phyloP scores from a whole-genome alignment of 1,140 invertebrate genomes.

The Myzus persicae region DNA sequence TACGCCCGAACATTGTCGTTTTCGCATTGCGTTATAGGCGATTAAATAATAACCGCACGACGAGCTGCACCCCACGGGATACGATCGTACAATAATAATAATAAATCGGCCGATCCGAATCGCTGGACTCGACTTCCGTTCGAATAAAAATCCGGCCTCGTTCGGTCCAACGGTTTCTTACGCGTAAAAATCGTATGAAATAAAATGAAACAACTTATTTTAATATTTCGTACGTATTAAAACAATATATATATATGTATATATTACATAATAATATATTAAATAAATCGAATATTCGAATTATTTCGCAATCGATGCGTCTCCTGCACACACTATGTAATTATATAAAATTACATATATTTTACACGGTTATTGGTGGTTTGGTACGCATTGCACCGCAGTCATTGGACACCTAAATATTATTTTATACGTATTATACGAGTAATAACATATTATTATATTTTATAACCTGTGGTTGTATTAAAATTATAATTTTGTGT shows the following conservation, averaged over 20 bases:
- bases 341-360: neutral
- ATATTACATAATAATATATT: too few species aligned
- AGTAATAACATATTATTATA: neutral
- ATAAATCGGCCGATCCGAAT: conserved; percentile 17
- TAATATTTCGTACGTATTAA: neutral
- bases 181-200: neutral
- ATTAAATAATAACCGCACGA: neutral
- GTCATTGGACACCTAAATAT: neutral
- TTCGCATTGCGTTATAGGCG: neutral
- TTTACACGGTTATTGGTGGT: neutral
- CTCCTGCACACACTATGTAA: neutral
- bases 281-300: neutral
- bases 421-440: too few species aligned
- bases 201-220: neutral
- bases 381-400: too few species aligned
- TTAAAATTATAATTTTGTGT: neutral
- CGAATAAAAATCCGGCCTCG: neutral
- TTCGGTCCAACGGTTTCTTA: neutral
- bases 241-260: too few species aligned
- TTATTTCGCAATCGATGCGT: neutral
- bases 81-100: neutral
- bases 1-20: neutral
- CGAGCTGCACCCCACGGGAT: neutral
- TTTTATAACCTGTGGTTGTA: neutral
- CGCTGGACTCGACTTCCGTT: conserved; percentile 24